Conservation (phyloP, 2,113 vertebrate species). For the Calypte anna region DNA sequence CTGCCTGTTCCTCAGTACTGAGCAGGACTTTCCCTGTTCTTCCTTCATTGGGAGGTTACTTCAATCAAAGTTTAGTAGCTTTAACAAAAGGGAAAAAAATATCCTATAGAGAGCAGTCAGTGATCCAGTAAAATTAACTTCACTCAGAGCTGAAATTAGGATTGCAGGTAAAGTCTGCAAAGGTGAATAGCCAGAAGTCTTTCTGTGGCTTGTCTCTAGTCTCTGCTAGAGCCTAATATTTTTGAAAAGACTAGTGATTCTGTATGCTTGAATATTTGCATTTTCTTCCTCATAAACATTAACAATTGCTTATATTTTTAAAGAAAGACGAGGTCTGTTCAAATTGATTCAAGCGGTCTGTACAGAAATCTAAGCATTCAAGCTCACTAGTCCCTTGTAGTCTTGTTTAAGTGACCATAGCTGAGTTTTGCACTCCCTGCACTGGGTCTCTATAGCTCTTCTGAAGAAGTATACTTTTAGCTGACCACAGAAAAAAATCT, state of each 20-base stretch:
- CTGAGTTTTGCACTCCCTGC: neutral
- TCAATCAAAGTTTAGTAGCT: neutral
- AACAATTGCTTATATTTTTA: neutral
- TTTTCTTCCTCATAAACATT: neutral
- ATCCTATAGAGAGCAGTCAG: neutral
- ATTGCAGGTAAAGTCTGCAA: constrained; percentile 3
- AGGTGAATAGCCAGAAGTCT: neutral
- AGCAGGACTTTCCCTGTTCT: neutral
- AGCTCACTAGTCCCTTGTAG: neutral
- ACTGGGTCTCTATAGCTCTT: neutral
- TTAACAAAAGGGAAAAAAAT: neutral
- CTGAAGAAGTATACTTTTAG: neutral
- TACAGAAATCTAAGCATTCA: neutral
- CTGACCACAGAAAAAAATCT: neutral
- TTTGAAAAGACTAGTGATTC: neutral
- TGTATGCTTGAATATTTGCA: neutral
- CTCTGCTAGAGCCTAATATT: neutral
- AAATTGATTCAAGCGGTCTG: neutral
- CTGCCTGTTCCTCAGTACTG: neutral
- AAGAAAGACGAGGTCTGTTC: neutral
- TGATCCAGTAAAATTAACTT: constrained; percentile 9
- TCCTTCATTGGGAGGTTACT: neutral
- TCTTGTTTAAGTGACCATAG: neutral
- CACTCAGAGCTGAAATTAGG: neutral
- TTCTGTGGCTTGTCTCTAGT: neutral